These are phyloP conservation scores for Orius insidiosus DNA, from an alignment of 1,140 invertebrate genomes.

Conservation along the genomic window DNA sequence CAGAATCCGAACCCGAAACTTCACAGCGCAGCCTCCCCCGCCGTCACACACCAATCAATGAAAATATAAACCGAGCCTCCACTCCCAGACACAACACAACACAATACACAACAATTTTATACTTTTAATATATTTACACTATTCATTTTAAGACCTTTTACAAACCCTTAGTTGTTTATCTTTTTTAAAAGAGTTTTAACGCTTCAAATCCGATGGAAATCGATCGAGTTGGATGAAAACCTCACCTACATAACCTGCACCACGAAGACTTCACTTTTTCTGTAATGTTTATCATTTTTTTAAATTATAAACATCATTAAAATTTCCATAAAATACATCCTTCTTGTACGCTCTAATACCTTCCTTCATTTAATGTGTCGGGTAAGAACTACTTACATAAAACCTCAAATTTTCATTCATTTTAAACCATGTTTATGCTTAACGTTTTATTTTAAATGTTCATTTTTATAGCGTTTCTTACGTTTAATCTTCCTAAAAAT, in stretches of 20 bases:
- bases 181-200: constrained; percentile 4
- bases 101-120: constrained; percentile 9
- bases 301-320: no score
- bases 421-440: no score
- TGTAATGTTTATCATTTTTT: no score
- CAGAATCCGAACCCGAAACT: constrained; percentile 2
- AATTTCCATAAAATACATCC: neutral
- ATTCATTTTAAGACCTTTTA: neutral
- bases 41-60: constrained; percentile 19
- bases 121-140: neutral
- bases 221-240: constrained; percentile 2
- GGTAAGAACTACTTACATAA: no score
- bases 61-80: constrained; percentile 20
- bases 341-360: no score
- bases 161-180: constrained; percentile 6
- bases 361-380: no score
- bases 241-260: constrained; percentile 6
- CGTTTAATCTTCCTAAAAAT: no score
- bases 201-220: neutral
- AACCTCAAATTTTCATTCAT: no score
- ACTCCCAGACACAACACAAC: constrained; percentile 11
- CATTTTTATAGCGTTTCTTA: no score
- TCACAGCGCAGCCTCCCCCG: constrained; percentile 14
- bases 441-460: no score
- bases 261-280: no score